Conservation (phyloP, 2,113 vertebrate genomes). For the Electrona antarctica region DNA sequence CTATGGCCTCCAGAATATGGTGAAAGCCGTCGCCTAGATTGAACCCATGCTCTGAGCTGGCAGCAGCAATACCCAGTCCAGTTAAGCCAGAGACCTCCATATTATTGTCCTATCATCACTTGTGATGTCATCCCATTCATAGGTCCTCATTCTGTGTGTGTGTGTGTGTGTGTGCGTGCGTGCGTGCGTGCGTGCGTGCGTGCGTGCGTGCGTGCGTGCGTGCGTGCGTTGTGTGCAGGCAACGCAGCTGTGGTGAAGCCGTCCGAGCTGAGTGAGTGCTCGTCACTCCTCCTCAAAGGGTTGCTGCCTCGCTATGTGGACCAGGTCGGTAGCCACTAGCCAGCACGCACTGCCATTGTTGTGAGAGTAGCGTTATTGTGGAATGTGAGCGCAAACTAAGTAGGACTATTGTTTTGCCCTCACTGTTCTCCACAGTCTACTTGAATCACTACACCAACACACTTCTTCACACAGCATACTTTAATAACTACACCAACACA, state of each 20-base stretch:
- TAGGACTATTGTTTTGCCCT: neutral
- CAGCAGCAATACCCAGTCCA: neutral
- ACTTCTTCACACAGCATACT: neutral
- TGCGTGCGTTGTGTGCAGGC: slow-evolving; percentile 72
- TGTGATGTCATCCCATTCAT: slow-evolving; percentile 54
- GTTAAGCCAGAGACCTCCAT: slow-evolving; percentile 13
- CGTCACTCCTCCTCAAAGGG: slow-evolving; percentile 80
- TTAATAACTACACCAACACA: too few relatives aligned
- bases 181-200: too few relatives aligned
- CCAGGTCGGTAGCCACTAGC: slow-evolving; percentile 74
- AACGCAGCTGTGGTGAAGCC: slow-evolving; percentile 93
- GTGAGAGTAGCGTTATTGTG: neutral
- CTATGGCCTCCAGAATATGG: neutral
- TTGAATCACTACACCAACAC: neutral
- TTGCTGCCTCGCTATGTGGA: slow-evolving; percentile 91
- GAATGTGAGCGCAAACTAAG: neutral
- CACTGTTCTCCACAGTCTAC: neutral
- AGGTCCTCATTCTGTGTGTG: slow-evolving; percentile 15
- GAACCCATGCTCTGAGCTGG: neutral
- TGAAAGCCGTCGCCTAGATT: neutral
- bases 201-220: too few relatives aligned
- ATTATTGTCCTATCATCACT: slow-evolving; percentile 9
- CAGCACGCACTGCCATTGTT: slow-evolving; percentile 32
- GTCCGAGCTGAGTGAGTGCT: slow-evolving; percentile 87
- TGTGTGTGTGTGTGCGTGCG: too few relatives aligned